These are phyloP conservation scores for Morpho achilles DNA, from an alignment of 2,888 invertebrate genomes.

Conservation along the genomic window DNA sequence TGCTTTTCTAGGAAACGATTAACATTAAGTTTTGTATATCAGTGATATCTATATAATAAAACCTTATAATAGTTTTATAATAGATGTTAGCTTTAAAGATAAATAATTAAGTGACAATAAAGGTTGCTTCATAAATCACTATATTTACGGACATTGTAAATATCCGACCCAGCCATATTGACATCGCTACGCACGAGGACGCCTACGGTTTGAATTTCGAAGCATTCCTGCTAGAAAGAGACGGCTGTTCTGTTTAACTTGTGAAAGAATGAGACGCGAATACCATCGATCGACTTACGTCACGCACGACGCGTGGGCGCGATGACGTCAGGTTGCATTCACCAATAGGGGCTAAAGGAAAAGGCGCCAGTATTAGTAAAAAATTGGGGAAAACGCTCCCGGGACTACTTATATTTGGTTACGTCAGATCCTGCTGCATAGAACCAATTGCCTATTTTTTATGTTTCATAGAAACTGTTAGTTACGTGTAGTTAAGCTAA, in stretches of 20 bases:
- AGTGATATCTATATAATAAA: too few relatives aligned
- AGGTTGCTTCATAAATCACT: slow-evolving; percentile 19
- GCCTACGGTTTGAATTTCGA: slow-evolving; percentile 67
- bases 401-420: slow-evolving; percentile 28
- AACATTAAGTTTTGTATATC: background rate
- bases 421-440: slow-evolving; percentile 31
- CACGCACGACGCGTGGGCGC: slow-evolving; percentile 72
- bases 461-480: background rate
- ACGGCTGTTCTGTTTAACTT: slow-evolving; percentile 24
- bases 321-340: slow-evolving; percentile 66
- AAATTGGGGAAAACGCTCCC: slow-evolving; percentile 42
- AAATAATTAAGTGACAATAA: background rate
- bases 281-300: slow-evolving; percentile 75
- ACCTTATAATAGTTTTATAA: too few relatives aligned
- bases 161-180: slow-evolving; percentile 36
- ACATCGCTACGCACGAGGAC: slow-evolving; percentile 62
- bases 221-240: slow-evolving; percentile 63
- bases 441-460: slow-evolving; percentile 9
- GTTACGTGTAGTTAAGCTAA: too few relatives aligned
- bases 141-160: slow-evolving; percentile 17
- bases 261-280: slow-evolving; percentile 41
- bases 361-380: slow-evolving; percentile 62
- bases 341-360: slow-evolving; percentile 58
- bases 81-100: too few relatives aligned
- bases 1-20: background rate